Evolutionary conservation across 2,113 vertebrate species (phyloP).

Genomic region (Sclerurus mexicanus): DNA sequence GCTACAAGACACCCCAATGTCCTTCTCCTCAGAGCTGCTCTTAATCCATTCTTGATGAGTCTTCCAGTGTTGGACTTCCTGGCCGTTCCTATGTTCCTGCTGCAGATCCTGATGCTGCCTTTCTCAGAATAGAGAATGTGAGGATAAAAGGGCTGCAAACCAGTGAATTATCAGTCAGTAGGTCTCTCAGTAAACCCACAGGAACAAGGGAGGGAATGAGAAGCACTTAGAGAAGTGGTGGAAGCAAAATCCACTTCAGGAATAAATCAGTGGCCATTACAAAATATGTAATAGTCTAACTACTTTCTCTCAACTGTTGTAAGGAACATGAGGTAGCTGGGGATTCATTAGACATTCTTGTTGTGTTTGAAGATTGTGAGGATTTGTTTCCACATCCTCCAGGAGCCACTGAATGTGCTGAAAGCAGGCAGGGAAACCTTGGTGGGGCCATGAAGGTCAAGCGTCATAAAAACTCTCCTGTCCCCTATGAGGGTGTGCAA

Average conservation of each 20-base stretch:
- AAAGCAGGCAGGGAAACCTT: not conserved
- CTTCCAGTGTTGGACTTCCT: not conserved
- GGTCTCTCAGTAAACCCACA: not conserved
- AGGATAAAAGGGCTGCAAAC: not conserved
- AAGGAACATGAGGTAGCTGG: not conserved
- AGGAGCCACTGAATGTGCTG: not conserved
- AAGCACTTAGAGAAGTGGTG: not conserved
- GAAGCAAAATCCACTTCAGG: not conserved
- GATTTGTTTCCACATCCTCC: slow-evolving; percentile 14
- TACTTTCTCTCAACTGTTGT: not conserved
- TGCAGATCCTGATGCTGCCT: not conserved
- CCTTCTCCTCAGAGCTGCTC: not conserved
- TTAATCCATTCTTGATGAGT: not conserved
- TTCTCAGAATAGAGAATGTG: not conserved
- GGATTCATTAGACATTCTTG: not conserved
- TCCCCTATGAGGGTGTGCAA: not conserved
- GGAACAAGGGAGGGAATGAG: not conserved
- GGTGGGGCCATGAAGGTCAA: not conserved
- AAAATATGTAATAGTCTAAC: not conserved
- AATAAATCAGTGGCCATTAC: slow-evolving; percentile 3
- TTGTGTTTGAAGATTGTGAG: not conserved
- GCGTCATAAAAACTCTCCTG: not conserved
- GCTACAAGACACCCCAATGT: not conserved
- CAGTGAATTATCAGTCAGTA: not conserved
- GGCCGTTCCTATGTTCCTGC: not conserved